Evolutionary conservation across 2,797 vertebrate species (phyloP), one percentile per base, ranked within the genome.

Genomic region (Furcifer pardalis): DNA sequence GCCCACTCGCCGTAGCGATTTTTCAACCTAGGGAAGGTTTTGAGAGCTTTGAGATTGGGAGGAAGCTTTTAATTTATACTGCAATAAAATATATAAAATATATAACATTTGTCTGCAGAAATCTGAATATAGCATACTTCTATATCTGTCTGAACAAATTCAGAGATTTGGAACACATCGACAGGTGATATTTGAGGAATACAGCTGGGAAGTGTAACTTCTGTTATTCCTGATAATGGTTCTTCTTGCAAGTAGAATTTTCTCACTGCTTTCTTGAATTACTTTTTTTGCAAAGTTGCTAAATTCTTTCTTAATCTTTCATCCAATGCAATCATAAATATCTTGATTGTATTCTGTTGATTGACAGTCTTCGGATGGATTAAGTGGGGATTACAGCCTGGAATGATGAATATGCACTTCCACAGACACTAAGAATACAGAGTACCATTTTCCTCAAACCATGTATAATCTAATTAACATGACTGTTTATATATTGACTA

Each of bases 251-350:
- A 93, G 86, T 93, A 88, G 93, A 94, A 91, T 84, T 9, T 89
- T 91, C 42, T 30, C n/a, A 23, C 63, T 30, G n/a, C 30, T 63
- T 91, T 89, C 88, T 90, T 91, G 92, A 94, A 94, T 93, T 91
- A 88, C n/a, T 56, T 56, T 79, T 92, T 91, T 89, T 94, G 93
- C 89, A 91, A 93, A 94, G 92, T 92, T 94, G 94, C 92, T 94
- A 94, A 95, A 95, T 94, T 95, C 90, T 95, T 95, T n/a, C 94
- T 93, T 95, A 94, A 95, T 95, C 94, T 94, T 91, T 91, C 85
- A 91, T 91, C 92, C 93, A 91, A 94, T 94, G 91, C 77, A 92
- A 94, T 94, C 93, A 94, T 95, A 95, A 95, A 95, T 95, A 94
- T 95, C 90, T 81, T 92, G 94, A 94, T 94, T 95, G 93, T 95